Conservation (phyloP, 2,888 invertebrate species). For the Pomacea canaliculata region DNA sequence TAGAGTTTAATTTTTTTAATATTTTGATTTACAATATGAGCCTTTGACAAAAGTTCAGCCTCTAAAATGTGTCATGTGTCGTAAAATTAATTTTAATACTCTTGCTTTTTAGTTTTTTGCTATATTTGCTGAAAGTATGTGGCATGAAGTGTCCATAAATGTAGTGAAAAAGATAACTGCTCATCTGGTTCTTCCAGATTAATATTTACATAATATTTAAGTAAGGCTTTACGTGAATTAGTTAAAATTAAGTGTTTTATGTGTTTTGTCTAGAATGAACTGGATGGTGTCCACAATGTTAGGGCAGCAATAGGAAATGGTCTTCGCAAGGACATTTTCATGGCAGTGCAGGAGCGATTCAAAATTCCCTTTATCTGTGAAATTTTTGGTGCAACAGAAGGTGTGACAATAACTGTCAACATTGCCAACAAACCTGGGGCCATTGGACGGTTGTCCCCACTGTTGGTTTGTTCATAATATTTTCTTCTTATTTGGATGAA, state of each 20-base stretch:
- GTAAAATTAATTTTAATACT: too few relatives aligned
- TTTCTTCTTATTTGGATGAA: not conserved
- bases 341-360: constrained; percentile 85
- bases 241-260: not conserved
- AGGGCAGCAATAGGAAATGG: constrained; percentile 72
- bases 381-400: constrained; percentile 96
- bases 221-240: constrained; percentile 73
- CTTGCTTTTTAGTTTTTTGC: too few relatives aligned
- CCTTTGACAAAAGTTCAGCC: too few relatives aligned
- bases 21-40: too few relatives aligned
- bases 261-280: constrained; percentile 11
- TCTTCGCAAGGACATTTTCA: constrained; percentile 92
- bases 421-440: constrained; percentile 78
- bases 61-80: too few relatives aligned
- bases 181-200: too few relatives aligned
- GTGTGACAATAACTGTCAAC: constrained; percentile 95
- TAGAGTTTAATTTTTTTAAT: constrained; percentile 7
- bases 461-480: constrained; percentile 41
- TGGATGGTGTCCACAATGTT: constrained; percentile 49
- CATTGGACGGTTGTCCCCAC: constrained; percentile 55
- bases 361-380: constrained; percentile 87
- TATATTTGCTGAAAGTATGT: too few relatives aligned
- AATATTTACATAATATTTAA: too few relatives aligned
- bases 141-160: too few relatives aligned
- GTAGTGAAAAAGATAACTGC: too few relatives aligned